These are phyloP conservation scores for Parthenolecanium corni DNA, from an alignment of 2,888 invertebrate species.

Conservation along the genomic window DNA sequence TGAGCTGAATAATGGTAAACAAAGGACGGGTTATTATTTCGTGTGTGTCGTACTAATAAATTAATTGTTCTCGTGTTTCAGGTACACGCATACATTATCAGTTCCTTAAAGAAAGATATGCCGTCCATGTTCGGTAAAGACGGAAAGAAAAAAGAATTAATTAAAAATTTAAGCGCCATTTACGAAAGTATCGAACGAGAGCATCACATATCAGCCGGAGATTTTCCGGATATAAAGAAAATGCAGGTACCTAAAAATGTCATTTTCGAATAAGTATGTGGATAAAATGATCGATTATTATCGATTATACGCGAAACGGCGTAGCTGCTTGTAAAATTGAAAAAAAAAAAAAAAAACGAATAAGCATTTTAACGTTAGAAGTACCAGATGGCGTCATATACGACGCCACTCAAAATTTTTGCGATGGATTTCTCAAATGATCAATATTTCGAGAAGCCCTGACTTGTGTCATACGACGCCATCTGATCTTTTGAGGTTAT, in stretches of 20 bases:
- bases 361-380: no score
- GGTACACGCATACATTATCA: constrained; percentile 56
- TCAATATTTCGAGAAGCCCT: no score
- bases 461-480: no score
- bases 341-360: no score
- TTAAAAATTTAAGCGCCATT: constrained; percentile 46
- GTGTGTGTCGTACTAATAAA: no score
- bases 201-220: constrained; percentile 52
- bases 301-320: no score
- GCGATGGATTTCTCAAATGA: no score
- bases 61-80: constrained; percentile 34
- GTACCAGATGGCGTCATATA: no score
- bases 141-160: constrained; percentile 52
- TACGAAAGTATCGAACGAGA: constrained; percentile 47
- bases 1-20: no score
- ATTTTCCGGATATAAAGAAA: constrained; percentile 50
- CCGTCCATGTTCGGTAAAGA: constrained; percentile 55
- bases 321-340: background rate
- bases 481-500: no score
- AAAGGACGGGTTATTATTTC: no score
- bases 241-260: constrained; percentile 42
- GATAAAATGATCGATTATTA: background rate
- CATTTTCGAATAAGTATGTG: background rate
- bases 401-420: no score
- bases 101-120: constrained; percentile 50